phyloP scores from a whole-genome alignment of 2,888 invertebrate genomes.

The Bhutanitis thaidina region DNA sequence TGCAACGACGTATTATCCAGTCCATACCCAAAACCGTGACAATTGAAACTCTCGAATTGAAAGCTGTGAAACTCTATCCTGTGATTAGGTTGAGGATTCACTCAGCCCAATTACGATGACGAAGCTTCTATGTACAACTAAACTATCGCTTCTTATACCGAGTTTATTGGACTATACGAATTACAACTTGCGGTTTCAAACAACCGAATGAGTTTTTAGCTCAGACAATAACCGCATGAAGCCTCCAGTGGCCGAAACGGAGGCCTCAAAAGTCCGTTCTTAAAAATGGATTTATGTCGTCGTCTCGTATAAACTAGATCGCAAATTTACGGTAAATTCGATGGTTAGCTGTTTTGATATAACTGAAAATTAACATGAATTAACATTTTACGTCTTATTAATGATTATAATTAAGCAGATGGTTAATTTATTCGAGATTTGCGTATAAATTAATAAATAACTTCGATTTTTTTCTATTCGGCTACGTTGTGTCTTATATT shows the following conservation, averaged over 20 bases:
- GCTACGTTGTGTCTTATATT: too few species aligned
- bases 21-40: too few species aligned
- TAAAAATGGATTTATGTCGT: conserved; percentile 15
- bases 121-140: too few species aligned
- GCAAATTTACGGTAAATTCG: conserved; percentile 14
- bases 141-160: background rate
- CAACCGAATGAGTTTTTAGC: conserved; percentile 12
- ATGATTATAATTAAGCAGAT: too few species aligned
- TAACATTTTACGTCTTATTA: background rate
- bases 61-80: too few species aligned
- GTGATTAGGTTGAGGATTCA: too few species aligned
- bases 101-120: too few species aligned
- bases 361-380: conserved; percentile 10
- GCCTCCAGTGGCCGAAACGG: conserved; percentile 6
- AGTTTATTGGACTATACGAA: conserved; percentile 2
- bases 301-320: conserved; percentile 15
- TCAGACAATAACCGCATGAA: conserved; percentile 11
- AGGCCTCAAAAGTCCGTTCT: conserved; percentile 2
- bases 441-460: too few species aligned
- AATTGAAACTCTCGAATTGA: too few species aligned
- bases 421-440: too few species aligned
- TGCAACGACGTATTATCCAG: too few species aligned
- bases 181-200: background rate
- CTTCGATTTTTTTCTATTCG: too few species aligned
- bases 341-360: conserved; percentile 5